Evolutionary conservation across 2,113 vertebrate genomes (phyloP).

Genomic region (Nothobranchius kuhntae): DNA sequence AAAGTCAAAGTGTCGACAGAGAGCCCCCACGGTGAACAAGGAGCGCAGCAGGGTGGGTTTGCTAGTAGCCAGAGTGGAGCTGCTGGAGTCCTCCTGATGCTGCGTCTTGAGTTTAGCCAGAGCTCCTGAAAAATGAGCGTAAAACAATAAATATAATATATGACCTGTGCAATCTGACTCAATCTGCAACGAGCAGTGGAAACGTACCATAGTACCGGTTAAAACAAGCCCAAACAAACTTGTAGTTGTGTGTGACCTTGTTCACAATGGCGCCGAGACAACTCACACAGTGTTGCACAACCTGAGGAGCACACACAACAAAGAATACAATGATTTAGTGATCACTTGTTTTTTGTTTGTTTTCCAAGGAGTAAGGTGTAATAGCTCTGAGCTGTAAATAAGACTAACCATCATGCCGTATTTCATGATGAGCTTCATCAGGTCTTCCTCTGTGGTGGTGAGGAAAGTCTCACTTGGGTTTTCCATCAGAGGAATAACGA

Average conservation of each 20-base stretch:
- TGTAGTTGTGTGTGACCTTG: slow-evolving; percentile 98
- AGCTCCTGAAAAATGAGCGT: slow-evolving; percentile 79
- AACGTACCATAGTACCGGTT: slow-evolving; percentile 95
- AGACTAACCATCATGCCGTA: slow-evolving; percentile 94
- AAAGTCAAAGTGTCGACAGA: slow-evolving; percentile 97
- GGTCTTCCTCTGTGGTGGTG: slow-evolving; percentile 95
- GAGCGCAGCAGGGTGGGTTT: slow-evolving; percentile 95
- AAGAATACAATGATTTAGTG: neutral
- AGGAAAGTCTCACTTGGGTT: slow-evolving; percentile 96
- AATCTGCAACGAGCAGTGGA: neutral
- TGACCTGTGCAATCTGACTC: neutral
- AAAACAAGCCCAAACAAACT: slow-evolving; percentile 98
- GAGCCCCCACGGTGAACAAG: slow-evolving; percentile 95
- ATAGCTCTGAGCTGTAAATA: neutral
- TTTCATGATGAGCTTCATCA: slow-evolving; percentile 99
- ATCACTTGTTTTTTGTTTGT: neutral
- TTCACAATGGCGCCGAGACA: slow-evolving; percentile 96
- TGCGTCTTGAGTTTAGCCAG: slow-evolving; percentile 94
- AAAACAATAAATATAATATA: neutral
- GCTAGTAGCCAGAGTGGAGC: slow-evolving; percentile 87
- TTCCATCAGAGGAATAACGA: slow-evolving; percentile 95
- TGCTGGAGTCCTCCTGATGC: slow-evolving; percentile 93
- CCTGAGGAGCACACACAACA: slow-evolving; percentile 77
- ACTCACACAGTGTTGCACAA: slow-evolving; percentile 96
- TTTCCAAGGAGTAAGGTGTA: neutral